These are phyloP conservation scores for Parazoanthus atlanticus DNA, from an alignment of 92 coral and sea anemone genomes.

Conservation along the genomic window DNA sequence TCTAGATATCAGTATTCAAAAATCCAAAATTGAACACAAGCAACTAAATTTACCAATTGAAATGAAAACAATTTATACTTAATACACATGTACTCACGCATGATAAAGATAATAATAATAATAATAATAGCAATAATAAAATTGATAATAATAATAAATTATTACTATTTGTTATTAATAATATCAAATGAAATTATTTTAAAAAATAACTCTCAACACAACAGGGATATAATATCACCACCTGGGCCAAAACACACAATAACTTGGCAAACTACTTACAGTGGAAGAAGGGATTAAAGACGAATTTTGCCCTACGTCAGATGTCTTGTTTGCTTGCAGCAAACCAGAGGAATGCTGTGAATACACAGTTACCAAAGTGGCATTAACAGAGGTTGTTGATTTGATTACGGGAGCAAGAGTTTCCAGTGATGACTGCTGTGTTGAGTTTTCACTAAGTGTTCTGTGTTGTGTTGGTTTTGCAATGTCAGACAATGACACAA, in stretches of 20 bases:
- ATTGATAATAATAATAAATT: no score
- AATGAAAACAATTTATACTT: no score
- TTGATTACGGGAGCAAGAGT: neutral
- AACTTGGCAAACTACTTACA: neutral
- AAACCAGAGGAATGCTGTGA: conserved; percentile 9
- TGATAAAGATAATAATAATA: no score
- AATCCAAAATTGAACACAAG: no score
- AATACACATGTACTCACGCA: no score
- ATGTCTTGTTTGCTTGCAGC: conserved; percentile 13
- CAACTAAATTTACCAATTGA: no score
- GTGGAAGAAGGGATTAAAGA: neutral
- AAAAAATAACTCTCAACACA: no score
- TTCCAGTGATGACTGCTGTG: neutral
- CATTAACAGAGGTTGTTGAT: neutral
- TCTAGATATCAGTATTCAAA: no score
- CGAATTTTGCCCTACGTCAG: neutral
- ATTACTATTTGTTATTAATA: no score
- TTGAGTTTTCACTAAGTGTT: neutral
- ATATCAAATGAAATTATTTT: no score
- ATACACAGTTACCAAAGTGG: neutral
- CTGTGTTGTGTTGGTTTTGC: neutral
- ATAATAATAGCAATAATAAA: no score
- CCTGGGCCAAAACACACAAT: neutral
- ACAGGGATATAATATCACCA: no score
- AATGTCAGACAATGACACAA: neutral